These are phyloP conservation scores for Drosophila quinaria DNA, from an alignment of 2,888 invertebrate species.

Conservation along the genomic window DNA sequence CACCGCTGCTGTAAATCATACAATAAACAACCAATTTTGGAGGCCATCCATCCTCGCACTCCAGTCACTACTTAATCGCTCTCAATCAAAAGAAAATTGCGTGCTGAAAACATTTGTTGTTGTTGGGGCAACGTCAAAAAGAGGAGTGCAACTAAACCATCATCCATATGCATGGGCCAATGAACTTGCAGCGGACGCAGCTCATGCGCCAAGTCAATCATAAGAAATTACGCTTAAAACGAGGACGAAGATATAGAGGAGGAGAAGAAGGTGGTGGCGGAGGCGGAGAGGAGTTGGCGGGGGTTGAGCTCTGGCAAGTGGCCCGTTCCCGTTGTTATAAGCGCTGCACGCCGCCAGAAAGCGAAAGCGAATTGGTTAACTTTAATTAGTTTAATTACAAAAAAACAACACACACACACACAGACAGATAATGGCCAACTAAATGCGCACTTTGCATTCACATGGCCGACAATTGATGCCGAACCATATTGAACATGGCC, in stretches of 20 bases:
- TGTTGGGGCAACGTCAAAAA: conserved; percentile 28
- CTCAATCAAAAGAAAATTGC: conserved; percentile 56
- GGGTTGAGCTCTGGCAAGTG: conserved; percentile 27
- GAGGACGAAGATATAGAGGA: background rate
- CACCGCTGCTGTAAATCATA: conserved; percentile 5
- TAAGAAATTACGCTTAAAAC: conserved; percentile 41
- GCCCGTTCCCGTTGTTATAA: conserved; percentile 28
- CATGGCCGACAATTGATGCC: conserved; percentile 14
- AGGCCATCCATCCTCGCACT: conserved; percentile 10
- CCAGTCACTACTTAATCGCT: conserved; percentile 23
- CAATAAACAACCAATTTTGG: conserved; percentile 11
- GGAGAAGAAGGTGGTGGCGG: background rate
- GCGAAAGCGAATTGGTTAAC: conserved; percentile 73
- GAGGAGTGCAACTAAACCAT: background rate
- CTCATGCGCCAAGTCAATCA: conserved; percentile 55
- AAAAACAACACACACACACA: conserved; percentile 8
- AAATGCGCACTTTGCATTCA: conserved; percentile 40
- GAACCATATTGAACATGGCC: conserved; percentile 12
- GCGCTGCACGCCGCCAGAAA: conserved; percentile 33
- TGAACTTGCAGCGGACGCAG: conserved; percentile 52
- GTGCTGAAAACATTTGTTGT: conserved; percentile 63
- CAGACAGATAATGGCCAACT: conserved; percentile 21
- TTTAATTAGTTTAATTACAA: conserved; percentile 77
- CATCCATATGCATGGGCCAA: conserved; percentile 32
- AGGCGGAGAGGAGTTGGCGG: background rate